These are phyloP conservation scores for Lordiphosa mommai DNA, from an alignment of 1,140 invertebrate genomes.

Conservation along the genomic window DNA sequence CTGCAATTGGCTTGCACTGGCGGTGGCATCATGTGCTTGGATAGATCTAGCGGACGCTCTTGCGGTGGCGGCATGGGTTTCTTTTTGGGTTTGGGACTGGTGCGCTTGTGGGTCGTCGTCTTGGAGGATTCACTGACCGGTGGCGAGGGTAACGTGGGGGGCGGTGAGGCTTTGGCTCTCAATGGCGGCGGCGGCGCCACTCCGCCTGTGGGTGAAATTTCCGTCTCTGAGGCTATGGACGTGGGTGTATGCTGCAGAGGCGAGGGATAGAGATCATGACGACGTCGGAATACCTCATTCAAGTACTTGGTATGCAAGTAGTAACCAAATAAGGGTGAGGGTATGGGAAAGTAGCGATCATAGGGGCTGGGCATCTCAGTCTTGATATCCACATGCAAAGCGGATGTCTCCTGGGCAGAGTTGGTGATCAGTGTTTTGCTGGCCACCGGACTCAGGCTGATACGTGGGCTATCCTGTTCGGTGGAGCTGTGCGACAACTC, in stretches of 20 bases:
- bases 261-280: constrained; percentile 87
- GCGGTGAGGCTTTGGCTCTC: constrained; percentile 55
- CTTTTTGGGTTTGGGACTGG: constrained; percentile 44
- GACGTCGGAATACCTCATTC: constrained; percentile 84
- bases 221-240: constrained; percentile 68
- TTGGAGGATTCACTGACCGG: constrained; percentile 71
- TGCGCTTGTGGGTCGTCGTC: constrained; percentile 23
- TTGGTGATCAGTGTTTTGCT: constrained; percentile 54
- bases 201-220: constrained; percentile 56
- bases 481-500: constrained; percentile 67
- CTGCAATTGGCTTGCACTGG: constrained; percentile 29
- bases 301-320: constrained; percentile 88
- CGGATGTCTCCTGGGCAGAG: constrained; percentile 78
- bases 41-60: constrained; percentile 92
- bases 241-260: constrained; percentile 74
- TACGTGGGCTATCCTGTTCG: constrained; percentile 64
- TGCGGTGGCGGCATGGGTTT: constrained; percentile 82
- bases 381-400: constrained; percentile 80
- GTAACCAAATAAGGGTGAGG: constrained; percentile 85
- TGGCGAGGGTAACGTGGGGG: constrained; percentile 72
- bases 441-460: constrained; percentile 70
- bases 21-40: constrained; percentile 80
- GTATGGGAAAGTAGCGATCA: constrained; percentile 83
- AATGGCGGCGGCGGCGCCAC: constrained; percentile 29
- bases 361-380: constrained; percentile 81